Base-by-base conservation (phyloP, 2,888 invertebrate species). In the Drosophila conformis region DNA sequence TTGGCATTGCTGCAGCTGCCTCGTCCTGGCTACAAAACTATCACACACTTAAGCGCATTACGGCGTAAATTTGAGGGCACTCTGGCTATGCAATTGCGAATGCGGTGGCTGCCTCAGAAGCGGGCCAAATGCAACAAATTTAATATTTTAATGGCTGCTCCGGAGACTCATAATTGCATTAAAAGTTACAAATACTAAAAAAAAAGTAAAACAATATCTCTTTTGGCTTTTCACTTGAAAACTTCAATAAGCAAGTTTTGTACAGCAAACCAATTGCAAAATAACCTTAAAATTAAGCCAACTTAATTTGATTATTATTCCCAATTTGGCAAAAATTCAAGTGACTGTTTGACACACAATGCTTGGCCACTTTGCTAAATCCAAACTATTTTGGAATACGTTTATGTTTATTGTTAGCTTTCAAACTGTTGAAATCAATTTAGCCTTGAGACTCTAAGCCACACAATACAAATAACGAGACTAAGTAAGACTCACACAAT, bases 11-110 rank as follows among this genome's bases (percentile, higher is more conserved):
- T 62, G 69, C 69, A 52, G 63, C 27, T 54, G 52, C 29, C 42
- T 15, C 21, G 35, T 33, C 57, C 64, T 57, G 35, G 58, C 53
- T 25, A 21, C 53, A 31, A 54, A 64, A 65, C 53, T 70, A 62
- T 59, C 61, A 63, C 54, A 76, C 71, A 80, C 61, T 80, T 80
- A 80, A 78, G 78, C 80, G 72, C 72, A 80, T 78, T 78, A 80
- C 58, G 72, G 48, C 64, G 62, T 51, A 69, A 69, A 74, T 69
- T 69, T 65, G 75, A 54, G 57, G 69, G 31, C 67, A 53, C 56
- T 66, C 51, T 42, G 65, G 53, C 53, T 40, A 36, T 66, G 66
- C 52, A 52, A 57, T 61, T 64, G 35, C 33, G 38, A 51, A 54
- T 61, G 40, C 42, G 46, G 46, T 18, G n/a, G 15, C 27, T 5